phyloP scores from a whole-genome alignment of 2,888 invertebrate genomes.

The Synergus japonicus region DNA sequence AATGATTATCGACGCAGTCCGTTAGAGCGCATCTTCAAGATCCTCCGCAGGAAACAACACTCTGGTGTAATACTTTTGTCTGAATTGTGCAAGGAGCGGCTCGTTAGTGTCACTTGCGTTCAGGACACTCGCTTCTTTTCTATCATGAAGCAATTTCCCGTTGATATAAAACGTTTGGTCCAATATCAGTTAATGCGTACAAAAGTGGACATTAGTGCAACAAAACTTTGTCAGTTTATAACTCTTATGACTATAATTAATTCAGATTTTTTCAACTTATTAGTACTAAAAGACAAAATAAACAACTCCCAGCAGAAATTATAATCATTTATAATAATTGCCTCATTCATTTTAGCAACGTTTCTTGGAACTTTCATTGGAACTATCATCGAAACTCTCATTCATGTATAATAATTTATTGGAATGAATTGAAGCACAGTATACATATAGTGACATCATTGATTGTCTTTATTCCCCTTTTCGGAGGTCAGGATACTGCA shows the following conservation, averaged over 20 bases:
- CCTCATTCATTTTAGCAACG: not conserved
- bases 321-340: too few relatives aligned
- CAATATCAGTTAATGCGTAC: not conserved
- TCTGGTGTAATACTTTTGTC: slow-evolving; percentile 23
- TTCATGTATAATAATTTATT: not conserved
- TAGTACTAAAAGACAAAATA: too few relatives aligned
- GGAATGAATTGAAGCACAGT: not conserved
- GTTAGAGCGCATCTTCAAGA: slow-evolving; percentile 23
- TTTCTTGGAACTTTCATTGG: not conserved
- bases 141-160: slow-evolving; percentile 1
- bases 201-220: not conserved
- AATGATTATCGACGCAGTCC: slow-evolving; percentile 34
- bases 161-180: not conserved
- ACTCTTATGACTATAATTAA: too few relatives aligned
- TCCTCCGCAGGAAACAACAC: slow-evolving; percentile 1
- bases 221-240: too few relatives aligned
- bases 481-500: slow-evolving; percentile 24
- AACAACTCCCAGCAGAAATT: not conserved
- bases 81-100: slow-evolving; percentile 25
- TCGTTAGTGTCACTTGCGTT: slow-evolving; percentile 21
- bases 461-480: slow-evolving; percentile 1
- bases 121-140: slow-evolving; percentile 9
- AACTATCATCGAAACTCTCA: too few relatives aligned
- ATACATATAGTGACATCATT: not conserved
- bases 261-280: too few relatives aligned